Percentiles rank a stretch among this genome's conserved stretches.
Evolutionary conservation across 2,797 vertebrate genomes (phyloP).

Genomic region (Rhinatrema bivittatum): DNA sequence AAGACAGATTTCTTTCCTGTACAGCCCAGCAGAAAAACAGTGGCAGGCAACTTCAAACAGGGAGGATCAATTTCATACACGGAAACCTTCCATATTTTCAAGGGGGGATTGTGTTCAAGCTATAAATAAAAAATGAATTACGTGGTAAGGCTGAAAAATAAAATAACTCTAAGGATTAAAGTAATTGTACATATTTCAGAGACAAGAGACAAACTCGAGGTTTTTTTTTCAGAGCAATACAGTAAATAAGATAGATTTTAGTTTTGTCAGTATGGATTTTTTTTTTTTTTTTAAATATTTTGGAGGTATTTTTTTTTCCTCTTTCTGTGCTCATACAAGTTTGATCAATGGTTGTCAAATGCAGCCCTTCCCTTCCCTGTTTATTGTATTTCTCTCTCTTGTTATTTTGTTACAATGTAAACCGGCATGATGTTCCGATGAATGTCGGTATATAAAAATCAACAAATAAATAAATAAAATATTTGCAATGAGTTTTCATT

Average conservation of each 20-base stretch:
- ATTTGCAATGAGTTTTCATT: too few species aligned
- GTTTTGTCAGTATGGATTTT: slow-evolving; percentile 9
- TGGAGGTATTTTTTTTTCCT: too few species aligned
- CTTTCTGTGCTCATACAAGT: too few species aligned
- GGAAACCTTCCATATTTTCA: slow-evolving; percentile 18
- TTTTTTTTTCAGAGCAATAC: not conserved
- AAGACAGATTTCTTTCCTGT: slow-evolving; percentile 62
- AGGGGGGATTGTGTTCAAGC: slow-evolving; percentile 7
- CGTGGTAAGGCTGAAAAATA: slow-evolving; percentile 27
- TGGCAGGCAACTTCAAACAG: slow-evolving; percentile 26
- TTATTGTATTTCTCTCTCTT: too few species aligned
- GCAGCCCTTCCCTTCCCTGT: too few species aligned
- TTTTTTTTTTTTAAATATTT: slow-evolving; percentile 11
- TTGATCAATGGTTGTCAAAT: too few species aligned
- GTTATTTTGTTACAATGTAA: too few species aligned
- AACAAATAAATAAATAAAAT: too few species aligned
- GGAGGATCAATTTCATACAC: slow-evolving; percentile 26
- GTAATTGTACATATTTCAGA: not conserved
- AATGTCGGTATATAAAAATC: too few species aligned
- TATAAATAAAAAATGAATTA: too few species aligned
- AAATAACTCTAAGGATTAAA: slow-evolving; percentile 10
- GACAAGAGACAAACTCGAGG: too few species aligned
- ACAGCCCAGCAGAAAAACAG: slow-evolving; percentile 48
- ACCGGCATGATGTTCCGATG: too few species aligned
- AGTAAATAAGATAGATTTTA: slow-evolving; percentile 6